phyloP scores from a whole-genome alignment of 2,113 vertebrate species.

The Lethenteron reissneri region DNA sequence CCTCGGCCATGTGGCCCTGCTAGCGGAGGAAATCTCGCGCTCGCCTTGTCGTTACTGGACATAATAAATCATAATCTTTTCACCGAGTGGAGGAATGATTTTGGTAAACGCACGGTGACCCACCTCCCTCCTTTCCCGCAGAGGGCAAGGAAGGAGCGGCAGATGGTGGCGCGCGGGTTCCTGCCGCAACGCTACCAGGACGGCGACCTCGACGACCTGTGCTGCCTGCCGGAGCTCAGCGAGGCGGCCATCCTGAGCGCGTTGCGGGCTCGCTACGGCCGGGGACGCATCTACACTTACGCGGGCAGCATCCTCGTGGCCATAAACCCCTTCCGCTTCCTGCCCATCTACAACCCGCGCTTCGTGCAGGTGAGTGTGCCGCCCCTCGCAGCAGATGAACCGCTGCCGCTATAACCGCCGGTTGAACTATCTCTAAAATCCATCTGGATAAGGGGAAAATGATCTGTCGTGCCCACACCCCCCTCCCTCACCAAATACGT shows the following conservation, averaged over 20 bases:
- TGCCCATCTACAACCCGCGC: conserved; percentile 97
- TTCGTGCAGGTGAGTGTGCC: conserved; percentile 48
- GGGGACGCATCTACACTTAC: conserved; percentile 93
- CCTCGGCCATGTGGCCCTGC: too few species aligned
- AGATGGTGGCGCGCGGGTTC: conserved; percentile 72
- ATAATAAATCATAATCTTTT: too few species aligned
- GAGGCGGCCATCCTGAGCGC: conserved; percentile 89
- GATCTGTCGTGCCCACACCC: too few species aligned
- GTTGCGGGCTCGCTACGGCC: conserved; percentile 67
- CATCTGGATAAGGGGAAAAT: too few species aligned
- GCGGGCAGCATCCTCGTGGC: conserved; percentile 90
- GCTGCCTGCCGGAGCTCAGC: conserved; percentile 58
- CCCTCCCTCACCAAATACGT: too few species aligned
- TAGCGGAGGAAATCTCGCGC: too few species aligned
- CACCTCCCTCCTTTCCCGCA: background rate
- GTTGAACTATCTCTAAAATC: too few species aligned
- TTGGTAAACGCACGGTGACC: too few species aligned
- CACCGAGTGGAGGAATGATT: too few species aligned
- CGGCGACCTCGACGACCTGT: conserved; percentile 70
- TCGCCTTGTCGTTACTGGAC: too few species aligned
- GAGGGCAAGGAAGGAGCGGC: conserved; percentile 17
- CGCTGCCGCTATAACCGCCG: too few species aligned
- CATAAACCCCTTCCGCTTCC: conserved; percentile 93
- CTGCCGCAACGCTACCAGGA: conserved; percentile 53
- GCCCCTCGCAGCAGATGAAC: too few species aligned